Base-by-base conservation (phyloP, 2,888 invertebrate genomes). In the Drosophila neoperkinsi region DNA sequence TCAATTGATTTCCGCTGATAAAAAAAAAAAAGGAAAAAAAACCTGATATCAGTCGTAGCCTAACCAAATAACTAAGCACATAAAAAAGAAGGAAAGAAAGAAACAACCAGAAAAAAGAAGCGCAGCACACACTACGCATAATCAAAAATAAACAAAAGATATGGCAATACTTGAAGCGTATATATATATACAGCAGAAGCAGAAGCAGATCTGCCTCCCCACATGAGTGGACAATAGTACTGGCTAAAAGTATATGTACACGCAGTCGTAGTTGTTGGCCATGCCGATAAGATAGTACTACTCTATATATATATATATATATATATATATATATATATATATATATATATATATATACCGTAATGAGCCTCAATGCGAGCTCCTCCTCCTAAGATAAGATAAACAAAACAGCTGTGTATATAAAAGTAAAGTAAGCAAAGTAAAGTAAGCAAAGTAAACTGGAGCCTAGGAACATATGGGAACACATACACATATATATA, bases 401-500 rank as follows among this genome's bases (percentile, higher is more conserved):
- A 82, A 75, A 74, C 62, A 82, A 90, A 85, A 85, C 85, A 85
- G 85, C 85, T 85, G 85, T 90, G 90, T 90, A 75, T 71, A 90
- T 58, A 74, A 67, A 69, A 41, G 3, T 38, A 38, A 55, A 41
- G 57, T 73, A 73, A 59, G 82, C 75, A 74, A 84, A 87, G 71
- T 84, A 84, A 84, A 84, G n/a, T n/a, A n/a, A 59, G 82, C 75
- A 74, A 84, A 87, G 71, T 84, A 84, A 84, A 84, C 75, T 89
- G 65, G 59, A 77, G 69, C 59, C 70, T 38, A 66, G 25, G 51
- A 53, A 67, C 16, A 57, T 13, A 50, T 16, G 11, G 10, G 25
- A 46, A 30, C 25, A 30, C 41, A 59, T 33, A 61, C 38, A 60
- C 30, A 31, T 33, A 21, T 25, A 33, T 30, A 33, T 13, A 31